Evolutionary conservation across 2,113 vertebrate genomes (phyloP), one percentile per base, ranked within the genome.

Genomic region (Alexandromys fortis): DNA sequence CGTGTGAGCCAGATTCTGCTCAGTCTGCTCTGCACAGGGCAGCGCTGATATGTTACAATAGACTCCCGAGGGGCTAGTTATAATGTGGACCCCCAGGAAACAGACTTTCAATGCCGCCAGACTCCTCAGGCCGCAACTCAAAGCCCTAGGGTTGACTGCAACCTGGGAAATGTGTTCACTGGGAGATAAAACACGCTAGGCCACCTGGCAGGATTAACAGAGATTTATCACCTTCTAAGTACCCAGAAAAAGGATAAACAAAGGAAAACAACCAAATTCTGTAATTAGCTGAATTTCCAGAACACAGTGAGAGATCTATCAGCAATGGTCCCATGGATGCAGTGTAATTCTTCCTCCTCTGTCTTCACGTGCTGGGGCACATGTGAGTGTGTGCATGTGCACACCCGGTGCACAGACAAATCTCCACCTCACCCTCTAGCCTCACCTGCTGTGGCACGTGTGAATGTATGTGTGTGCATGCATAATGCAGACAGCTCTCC

Each of bases 21-120:
- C 61, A 78, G 65, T 67, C 22, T 89, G 14, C 86, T 94, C 89
- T 77, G 77, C 28, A 95, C 47, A 85, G 35, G 61, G 94, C n/a
- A 38, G 72, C 45, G 90, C 73, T 11, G 42, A 55, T 63, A 63
- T 49, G 61, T 38, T 83, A 90, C 78, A 67, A 33, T 49, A 55
- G 82, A 79, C 52, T 92, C 89, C 52, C 33, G 26, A 2, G 21
- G 8, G 35, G 63, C 55, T 83, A 26, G 55, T 73, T 68, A 58
- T 28, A 16, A 49, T 16, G 1, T 10, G 4, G 47, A 75, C 63
- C 5, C 5, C 33, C 72, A 67, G 58, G 93, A 95, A 26, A 10
- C 55, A 78, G 83, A 68, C 45, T 86, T 76, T 65, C 49, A 61
- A 81, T 0, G 17, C 45, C 11, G 28, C 28, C 61, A 68, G 67